These are phyloP conservation scores for Alethe diademata DNA, from an alignment of 2,113 vertebrate species.

Conservation along the genomic window DNA sequence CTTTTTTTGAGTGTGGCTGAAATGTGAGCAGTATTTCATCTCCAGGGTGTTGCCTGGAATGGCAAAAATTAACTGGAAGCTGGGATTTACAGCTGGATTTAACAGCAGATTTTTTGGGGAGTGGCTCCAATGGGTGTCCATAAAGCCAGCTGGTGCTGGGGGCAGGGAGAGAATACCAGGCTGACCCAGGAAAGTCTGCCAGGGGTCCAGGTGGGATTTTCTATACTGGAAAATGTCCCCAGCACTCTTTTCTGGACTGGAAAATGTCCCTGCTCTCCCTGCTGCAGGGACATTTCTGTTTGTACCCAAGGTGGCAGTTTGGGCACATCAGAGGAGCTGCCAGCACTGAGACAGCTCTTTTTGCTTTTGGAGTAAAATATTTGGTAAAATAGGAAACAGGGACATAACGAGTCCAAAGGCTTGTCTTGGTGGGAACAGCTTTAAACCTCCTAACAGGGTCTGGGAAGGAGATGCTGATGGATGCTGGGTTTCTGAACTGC, in stretches of 20 bases:
- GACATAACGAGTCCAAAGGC: not conserved
- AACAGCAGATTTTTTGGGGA: not conserved
- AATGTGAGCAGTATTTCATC: not conserved
- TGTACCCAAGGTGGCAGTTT: too few species aligned
- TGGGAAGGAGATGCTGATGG: not conserved
- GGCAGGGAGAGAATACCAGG: accelerated
- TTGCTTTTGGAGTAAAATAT: not conserved
- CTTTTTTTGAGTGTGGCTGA: not conserved
- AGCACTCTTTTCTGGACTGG: not conserved
- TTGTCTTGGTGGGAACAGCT: not conserved
- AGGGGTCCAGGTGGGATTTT: not conserved
- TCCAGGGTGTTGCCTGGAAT: accelerated
- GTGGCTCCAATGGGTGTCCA: not conserved
- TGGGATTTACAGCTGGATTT: not conserved
- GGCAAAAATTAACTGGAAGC: not conserved
- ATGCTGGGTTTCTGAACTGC: not conserved
- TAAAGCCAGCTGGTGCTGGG: accelerated
- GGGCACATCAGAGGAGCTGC: not conserved
- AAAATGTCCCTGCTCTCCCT: not conserved
- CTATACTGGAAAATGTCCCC: not conserved
- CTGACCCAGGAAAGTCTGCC: accelerated
- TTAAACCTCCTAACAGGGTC: not conserved
- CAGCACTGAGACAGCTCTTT: not conserved
- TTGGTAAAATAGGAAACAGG: not conserved
- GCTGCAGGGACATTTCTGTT: not conserved